Evolutionary conservation across 2,888 invertebrate species (phyloP), one percentile per base, ranked within the genome.

Genomic region (Meteorus colon): DNA sequence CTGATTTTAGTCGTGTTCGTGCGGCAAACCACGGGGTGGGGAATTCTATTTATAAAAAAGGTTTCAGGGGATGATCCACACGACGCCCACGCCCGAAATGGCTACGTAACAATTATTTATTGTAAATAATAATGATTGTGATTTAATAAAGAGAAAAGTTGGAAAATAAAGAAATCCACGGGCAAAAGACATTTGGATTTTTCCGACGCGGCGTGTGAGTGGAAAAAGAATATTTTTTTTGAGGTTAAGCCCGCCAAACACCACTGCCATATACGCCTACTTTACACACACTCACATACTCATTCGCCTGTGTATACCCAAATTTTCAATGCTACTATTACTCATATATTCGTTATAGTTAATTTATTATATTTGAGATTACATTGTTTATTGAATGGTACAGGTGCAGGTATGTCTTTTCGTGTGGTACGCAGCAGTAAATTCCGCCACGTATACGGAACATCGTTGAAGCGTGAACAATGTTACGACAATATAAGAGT

Each of bases 401-500:
- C 73, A 76, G 76, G 73, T 85, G 84, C 85, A 86, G 87, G 83
- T 81, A 97, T 97, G 97, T 97, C 97, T 92, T 97, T 97, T 93
- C 96, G 97, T 91, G 97, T 97, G 91, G 97, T 98, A 86, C 95
- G 98, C 91, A 96, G 95, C 92, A 98, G 98, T 90, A 98, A 98
- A 93, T 98, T 98, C 92, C 96, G 98, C 90, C 98, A 98, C 92
- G 98, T 98, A 88, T 96, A 94, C 89, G 97, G 97, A 83, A 96
- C 96, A 88, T 94, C 96, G 85, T 91, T 96, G 84, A 97, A 98
- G 91, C 93, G 98, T 90, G 98, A 98, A 90, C 96, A 97, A 91
- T 98, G 98, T 91, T 98, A 97, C 92, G 98, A 99, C 91, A 98
- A 98, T 91, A 95, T 99, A 87, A 92, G 97, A 89, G 98, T 98